Percentiles rank a stretch among this genome's conserved stretches.
These are phyloP conservation scores for Apoderus coryli DNA, from an alignment of 2,888 invertebrate species.

Conservation along the genomic window DNA sequence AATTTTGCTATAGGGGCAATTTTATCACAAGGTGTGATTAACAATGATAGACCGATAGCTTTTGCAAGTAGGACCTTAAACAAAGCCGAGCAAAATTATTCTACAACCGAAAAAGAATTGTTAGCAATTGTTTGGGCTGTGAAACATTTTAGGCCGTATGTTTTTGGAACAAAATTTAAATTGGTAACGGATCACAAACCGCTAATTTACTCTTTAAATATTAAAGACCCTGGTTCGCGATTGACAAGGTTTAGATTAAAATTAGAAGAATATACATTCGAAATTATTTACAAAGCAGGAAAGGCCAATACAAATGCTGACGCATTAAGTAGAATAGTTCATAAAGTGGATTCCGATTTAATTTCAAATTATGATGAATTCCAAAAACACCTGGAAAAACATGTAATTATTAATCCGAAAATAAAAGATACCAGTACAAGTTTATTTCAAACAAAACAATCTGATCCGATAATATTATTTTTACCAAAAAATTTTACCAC, in stretches of 20 bases:
- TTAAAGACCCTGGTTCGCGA: conserved; percentile 20
- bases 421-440: conserved; percentile 8
- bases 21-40: too few relatives aligned
- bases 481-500: conserved; percentile 5
- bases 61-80: conserved; percentile 23
- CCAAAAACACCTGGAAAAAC: conserved; percentile 5
- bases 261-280: conserved; percentile 22
- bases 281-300: conserved; percentile 21
- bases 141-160: conserved; percentile 25
- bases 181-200: conserved; percentile 26
- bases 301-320: conserved; percentile 21
- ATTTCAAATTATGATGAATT: conserved; percentile 7
- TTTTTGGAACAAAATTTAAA: conserved; percentile 24
- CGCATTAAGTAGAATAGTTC: conserved; percentile 12
- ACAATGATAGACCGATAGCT: conserved; percentile 23
- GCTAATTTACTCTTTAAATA: conserved; percentile 22
- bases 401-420: conserved; percentile 7
- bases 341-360: conserved; percentile 1
- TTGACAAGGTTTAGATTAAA: conserved; percentile 21
- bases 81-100: conserved; percentile 23
- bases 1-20: conserved; percentile 22
- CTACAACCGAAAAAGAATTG: conserved; percentile 25
- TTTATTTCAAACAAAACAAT: conserved; percentile 2
- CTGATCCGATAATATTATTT: conserved; percentile 5
- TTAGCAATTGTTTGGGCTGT: too few relatives aligned